phyloP scores from a whole-genome alignment of 2,113 vertebrate genomes.

The Dasypus novemcinctus region DNA sequence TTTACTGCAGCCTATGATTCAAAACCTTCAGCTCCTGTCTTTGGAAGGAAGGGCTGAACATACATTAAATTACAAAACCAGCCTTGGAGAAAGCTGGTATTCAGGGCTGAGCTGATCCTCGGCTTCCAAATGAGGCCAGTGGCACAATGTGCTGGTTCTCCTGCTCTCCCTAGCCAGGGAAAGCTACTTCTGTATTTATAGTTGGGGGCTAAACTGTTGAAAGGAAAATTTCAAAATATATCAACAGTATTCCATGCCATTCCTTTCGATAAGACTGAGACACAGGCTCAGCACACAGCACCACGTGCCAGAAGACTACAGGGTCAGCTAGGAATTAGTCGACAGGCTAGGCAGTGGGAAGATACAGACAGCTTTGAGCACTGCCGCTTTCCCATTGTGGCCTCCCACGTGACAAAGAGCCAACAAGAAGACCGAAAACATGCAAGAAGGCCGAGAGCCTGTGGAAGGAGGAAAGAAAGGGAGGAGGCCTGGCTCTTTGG shows the following conservation, averaged over 20 bases:
- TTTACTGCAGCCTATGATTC: neutral
- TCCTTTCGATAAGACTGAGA: neutral
- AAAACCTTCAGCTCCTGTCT: neutral
- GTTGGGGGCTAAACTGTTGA: neutral
- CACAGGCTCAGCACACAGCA: neutral
- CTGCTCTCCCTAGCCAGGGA: neutral
- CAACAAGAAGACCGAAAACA: too few relatives aligned
- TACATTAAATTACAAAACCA: neutral
- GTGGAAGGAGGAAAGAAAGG: neutral
- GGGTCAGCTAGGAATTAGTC: neutral
- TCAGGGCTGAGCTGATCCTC: neutral
- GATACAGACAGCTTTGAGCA: neutral
- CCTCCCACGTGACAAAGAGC: neutral
- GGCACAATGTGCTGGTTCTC: neutral
- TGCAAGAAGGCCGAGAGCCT: neutral
- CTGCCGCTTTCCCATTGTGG: neutral
- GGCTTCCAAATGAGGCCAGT: neutral
- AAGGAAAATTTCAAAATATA: neutral
- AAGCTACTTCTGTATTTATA: neutral
- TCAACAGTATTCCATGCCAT: neutral
- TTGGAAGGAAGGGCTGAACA: neutral
- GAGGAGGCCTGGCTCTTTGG: neutral
- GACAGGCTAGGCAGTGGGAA: neutral
- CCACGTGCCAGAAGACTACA: neutral
- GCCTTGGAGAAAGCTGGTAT: neutral